phyloP scores from a whole-genome alignment of 2,797 vertebrate species.

The Cygnus olor region DNA sequence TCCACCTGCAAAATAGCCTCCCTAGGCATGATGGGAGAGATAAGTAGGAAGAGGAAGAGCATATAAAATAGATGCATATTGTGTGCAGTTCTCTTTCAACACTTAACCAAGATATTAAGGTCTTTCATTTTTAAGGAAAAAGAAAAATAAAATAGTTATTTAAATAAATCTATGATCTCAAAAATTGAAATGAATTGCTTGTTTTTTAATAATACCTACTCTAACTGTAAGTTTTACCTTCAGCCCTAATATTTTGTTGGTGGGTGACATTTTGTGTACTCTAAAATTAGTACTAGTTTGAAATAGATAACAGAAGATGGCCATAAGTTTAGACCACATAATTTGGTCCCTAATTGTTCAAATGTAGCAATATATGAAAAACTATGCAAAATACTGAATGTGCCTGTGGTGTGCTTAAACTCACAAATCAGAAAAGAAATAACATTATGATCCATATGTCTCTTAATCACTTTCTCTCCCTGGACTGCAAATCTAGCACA shows the following conservation, averaged over 20 bases:
- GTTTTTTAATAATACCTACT: background rate
- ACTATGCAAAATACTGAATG: background rate
- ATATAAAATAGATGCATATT: background rate
- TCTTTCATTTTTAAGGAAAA: background rate
- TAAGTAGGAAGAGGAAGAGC: background rate
- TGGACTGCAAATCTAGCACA: background rate
- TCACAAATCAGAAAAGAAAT: background rate
- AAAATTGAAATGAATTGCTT: background rate
- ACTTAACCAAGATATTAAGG: accelerated
- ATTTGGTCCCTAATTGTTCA: background rate
- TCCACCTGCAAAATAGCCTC: background rate
- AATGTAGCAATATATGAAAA: background rate
- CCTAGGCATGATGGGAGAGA: background rate
- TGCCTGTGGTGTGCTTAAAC: background rate
- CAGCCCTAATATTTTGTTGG: background rate
- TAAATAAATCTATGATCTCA: background rate
- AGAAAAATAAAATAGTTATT: background rate
- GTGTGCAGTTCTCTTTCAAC: background rate
- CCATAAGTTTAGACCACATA: background rate
- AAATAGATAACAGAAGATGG: background rate
- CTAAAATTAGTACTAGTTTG: background rate
- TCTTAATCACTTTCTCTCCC: background rate
- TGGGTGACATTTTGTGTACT: background rate
- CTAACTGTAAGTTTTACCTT: background rate
- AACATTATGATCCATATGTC: background rate